Percentiles rank a stretch among this genome's conserved stretches.
Evolutionary conservation across 2,797 vertebrate species (phyloP).

Genomic region (Avahi laniger): DNA sequence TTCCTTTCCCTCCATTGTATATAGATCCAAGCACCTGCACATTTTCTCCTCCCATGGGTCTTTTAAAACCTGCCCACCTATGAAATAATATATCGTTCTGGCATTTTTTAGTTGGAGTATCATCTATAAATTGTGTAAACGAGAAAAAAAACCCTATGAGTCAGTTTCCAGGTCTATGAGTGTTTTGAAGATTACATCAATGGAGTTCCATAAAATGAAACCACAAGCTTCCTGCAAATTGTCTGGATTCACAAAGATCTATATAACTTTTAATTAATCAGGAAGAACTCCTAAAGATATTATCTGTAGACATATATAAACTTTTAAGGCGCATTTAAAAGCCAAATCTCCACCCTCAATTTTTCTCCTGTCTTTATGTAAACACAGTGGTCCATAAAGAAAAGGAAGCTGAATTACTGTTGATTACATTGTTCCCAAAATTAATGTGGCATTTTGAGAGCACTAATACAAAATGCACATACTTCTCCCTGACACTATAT

Average conservation of each 20-base stretch:
- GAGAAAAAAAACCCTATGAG: background rate
- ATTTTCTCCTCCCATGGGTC: background rate
- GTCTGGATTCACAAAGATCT: conserved; percentile 50
- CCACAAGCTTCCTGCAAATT: conserved; percentile 35
- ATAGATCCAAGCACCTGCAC: background rate
- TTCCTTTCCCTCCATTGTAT: background rate
- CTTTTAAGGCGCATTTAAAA: conserved; percentile 1
- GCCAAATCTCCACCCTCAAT: background rate
- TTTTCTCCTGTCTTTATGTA: background rate
- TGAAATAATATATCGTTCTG: background rate
- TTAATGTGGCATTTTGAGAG: background rate
- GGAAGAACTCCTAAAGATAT: background rate
- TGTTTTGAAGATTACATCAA: conserved; percentile 51
- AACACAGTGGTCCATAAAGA: background rate
- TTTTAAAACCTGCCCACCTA: conserved; percentile 8
- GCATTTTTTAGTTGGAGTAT: background rate
- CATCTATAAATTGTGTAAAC: background rate
- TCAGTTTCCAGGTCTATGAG: conserved; percentile 51
- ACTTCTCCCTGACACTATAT: background rate
- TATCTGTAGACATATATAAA: background rate
- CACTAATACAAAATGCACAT: background rate
- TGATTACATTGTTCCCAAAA: conserved; percentile 2
- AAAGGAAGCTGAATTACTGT: conserved; percentile 31
- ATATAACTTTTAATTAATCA: background rate
- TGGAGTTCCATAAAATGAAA: conserved; percentile 52